Base-by-base conservation (phyloP, 2,888 invertebrate genomes). In the Colostygia pectinataria region DNA sequence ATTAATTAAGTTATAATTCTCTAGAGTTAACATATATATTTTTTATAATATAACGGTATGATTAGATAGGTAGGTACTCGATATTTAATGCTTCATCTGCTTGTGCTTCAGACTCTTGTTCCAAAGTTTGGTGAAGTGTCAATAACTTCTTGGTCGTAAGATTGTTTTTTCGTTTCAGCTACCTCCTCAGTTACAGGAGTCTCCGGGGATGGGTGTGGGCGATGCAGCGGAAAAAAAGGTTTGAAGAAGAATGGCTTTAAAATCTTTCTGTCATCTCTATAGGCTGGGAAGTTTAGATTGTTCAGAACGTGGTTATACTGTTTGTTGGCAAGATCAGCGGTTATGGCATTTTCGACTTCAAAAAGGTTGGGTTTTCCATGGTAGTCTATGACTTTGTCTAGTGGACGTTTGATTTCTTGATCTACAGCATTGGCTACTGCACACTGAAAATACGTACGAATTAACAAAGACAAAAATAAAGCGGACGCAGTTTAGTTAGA, bases 361-460 rank as follows among this genome's bases (percentile, higher is more conserved):
- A 25, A 12, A 9, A 24, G 47, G 14, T 20, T 32, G 7, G 28
- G 33, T 9, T 39, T 13, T 25, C 9, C 39, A 24, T 37, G 33
- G n/a, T 38, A 20, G 10, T 20, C 24, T 10, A 12, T 13, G 10
- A 38, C 10, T 24, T 12, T 24, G 9, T 25, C 18, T 13, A 27
- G 29, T 13, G 27, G 42, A 2, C 14, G 38, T 12, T 34, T 33
- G 25, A 10, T 10, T 25, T 28, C 36, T 9, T 25, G 8, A 8
- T 36, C 42, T 7, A 37, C 33, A n/a, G 50, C 43, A n/a, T 9
- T 29, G 6, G 40, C 45, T 8, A 46, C 50, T 46, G 34, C 34
- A 34, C 51, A 48, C 58, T 58, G 53, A 12, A 32, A 45, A 38
- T n/a, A n/a, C n/a, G n/a, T n/a, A n/a, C 15, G 15, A 15, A 15